phyloP scores from a whole-genome alignment of 2,113 vertebrate species.

The Lepidothrix coronata region DNA sequence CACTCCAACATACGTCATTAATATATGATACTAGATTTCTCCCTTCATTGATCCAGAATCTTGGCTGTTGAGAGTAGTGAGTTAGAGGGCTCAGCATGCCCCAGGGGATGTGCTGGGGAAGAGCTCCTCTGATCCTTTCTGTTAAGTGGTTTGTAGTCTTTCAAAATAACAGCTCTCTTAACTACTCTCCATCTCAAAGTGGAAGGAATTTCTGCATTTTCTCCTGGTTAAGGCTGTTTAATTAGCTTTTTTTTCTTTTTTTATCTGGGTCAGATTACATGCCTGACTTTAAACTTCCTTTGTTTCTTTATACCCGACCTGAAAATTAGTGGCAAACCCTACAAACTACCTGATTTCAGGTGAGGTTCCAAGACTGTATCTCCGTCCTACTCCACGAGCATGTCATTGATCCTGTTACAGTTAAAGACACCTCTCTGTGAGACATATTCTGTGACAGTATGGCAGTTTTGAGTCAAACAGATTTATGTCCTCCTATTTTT shows the following conservation, averaged over 20 bases:
- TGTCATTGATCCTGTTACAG: fast-evolving
- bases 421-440: background rate
- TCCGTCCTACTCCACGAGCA: background rate
- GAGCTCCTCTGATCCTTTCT: background rate
- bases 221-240: background rate
- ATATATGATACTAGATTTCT: background rate
- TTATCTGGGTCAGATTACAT: background rate
- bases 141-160: background rate
- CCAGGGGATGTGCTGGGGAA: fast-evolving
- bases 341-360: background rate
- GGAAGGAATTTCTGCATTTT: background rate
- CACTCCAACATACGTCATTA: background rate
- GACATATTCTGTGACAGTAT: too few relatives aligned
- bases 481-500: background rate
- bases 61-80: fast-evolving
- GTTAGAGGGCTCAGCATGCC: background rate
- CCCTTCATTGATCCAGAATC: background rate
- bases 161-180: background rate
- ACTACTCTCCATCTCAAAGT: background rate
- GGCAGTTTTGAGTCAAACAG: background rate
- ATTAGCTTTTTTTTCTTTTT: background rate
- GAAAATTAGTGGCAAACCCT: background rate
- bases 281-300: background rate
- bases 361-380: background rate
- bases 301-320: background rate